Evolutionary conservation across 2,888 invertebrate genomes (phyloP), one percentile per base, ranked within the genome.

Genomic region (Drosophila hamatofila): DNA sequence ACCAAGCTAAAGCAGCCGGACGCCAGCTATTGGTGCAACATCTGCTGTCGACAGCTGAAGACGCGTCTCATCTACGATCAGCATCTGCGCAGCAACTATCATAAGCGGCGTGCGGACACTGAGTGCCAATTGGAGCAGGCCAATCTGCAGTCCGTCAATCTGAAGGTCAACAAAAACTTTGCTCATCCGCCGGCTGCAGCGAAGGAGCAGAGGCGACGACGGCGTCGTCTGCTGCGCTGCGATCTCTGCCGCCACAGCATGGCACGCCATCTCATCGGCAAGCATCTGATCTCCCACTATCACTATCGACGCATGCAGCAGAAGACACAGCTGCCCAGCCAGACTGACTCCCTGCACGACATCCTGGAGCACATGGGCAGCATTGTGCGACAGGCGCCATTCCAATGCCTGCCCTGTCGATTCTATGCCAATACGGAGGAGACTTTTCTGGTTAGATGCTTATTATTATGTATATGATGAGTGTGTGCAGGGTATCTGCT

Each of bases 211-310:
- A 56, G 8, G 1, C 68, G 21, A 2, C 78, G 55, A n/a, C 93
- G 94, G 42, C 93, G 96, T 12, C 94, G 8, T 66, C 94, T 94
- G 64, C 93, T 95, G 1, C 94, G 94, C 78, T 97, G 97, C 90
- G 94, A 95, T 57, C 95, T 96, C 51, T 97, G 97, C 87, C 95
- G 95, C 65, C 95, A 95, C 35, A 94, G 95, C 74, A 95, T 97
- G 46, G 94, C 94, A 66, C 94, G 94, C 8, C 94, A 95, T 83
- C 93, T 96, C 75, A 95, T 97, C 93, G 97, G 97, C 42, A 97
- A 97, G 90, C 97, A 97, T 93, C 94, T 98, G 69, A 96, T 97
- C 82, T 97, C 97, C 1, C 96, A 96, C 91, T 97, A 96, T 91
- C 97, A 98, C 92, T 96, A 96, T 84, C 94, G 96, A 70, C 96